phyloP scores from a whole-genome alignment of 2,113 vertebrate genomes.

The Aptenodytes patagonicus region DNA sequence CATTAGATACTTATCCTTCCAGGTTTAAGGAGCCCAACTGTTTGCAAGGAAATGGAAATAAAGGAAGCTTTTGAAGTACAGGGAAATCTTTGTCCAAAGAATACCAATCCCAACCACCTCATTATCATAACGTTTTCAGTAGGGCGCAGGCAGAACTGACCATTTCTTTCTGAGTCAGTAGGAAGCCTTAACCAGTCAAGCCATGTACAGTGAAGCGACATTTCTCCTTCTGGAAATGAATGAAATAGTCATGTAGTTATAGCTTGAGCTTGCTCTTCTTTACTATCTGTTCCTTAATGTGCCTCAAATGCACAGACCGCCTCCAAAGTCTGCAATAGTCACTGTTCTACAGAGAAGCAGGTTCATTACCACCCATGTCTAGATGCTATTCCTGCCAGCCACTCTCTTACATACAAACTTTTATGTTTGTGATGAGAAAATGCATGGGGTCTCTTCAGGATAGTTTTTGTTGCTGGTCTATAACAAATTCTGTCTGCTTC shows the following conservation, averaged over 20 bases:
- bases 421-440: neutral
- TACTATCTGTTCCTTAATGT: neutral
- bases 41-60: neutral
- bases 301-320: neutral
- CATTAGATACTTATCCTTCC: neutral
- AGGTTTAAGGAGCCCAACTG: neutral
- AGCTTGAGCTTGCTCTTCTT: neutral
- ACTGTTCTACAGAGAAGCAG: neutral
- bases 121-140: neutral
- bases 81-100: neutral
- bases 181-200: neutral
- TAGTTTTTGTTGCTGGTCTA: neutral
- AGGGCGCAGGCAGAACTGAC: neutral
- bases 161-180: neutral
- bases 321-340: neutral
- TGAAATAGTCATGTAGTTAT: neutral
- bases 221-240: neutral
- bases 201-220: neutral
- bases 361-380: neutral
- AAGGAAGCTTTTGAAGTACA: neutral
- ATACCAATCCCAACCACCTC: neutral
- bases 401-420: neutral
- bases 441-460: neutral
- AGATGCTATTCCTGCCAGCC: neutral
- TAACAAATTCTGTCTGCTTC: neutral